A percentile compares a stretch with the other conserved stretches of the same genome.
These are phyloP conservation scores for Psix sp. DNA, from an alignment of 1,140 invertebrate genomes.

Conservation along the genomic window DNA sequence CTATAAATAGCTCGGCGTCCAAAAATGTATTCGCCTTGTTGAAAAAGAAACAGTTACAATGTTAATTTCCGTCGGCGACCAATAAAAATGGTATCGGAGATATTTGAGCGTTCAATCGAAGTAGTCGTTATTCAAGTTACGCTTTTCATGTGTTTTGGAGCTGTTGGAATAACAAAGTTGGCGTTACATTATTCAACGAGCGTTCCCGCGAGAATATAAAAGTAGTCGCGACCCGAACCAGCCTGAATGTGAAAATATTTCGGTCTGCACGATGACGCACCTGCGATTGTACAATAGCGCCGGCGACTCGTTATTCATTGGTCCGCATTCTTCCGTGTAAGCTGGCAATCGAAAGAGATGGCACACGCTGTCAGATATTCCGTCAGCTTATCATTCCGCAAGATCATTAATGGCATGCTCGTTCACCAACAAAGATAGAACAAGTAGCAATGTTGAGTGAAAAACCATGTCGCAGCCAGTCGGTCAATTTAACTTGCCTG, in stretches of 20 bases:
- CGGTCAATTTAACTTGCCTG: conserved; percentile 11
- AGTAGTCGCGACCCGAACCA: conserved; percentile 43
- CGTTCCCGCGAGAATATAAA: conserved; percentile 7
- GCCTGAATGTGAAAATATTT: conserved; percentile 45
- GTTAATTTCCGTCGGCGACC: too few relatives aligned
- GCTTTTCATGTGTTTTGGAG: too few relatives aligned
- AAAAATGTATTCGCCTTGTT: too few relatives aligned
- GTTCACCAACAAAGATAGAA: conserved; percentile 8
- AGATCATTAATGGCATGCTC: conserved; percentile 12
- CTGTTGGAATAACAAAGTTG: conserved; percentile 2
- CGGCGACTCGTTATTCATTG: conserved; percentile 42
- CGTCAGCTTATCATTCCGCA: conserved; percentile 28
- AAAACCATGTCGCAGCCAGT: conserved; percentile 24
- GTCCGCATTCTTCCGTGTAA: conserved; percentile 27
- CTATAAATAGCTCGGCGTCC: too few relatives aligned
- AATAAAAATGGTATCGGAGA: not conserved
- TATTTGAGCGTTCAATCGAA: not conserved
- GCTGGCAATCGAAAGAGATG: conserved; percentile 26
- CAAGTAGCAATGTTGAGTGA: conserved; percentile 14
- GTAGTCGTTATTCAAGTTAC: too few relatives aligned
- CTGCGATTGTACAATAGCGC: conserved; percentile 27
- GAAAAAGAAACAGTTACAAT: too few relatives aligned
- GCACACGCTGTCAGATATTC: conserved; percentile 15
- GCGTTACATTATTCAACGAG: not conserved
- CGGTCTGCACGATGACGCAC: conserved; percentile 23